Evolutionary conservation across 2,888 invertebrate species (phyloP).

Genomic region (Laothoe populi): DNA sequence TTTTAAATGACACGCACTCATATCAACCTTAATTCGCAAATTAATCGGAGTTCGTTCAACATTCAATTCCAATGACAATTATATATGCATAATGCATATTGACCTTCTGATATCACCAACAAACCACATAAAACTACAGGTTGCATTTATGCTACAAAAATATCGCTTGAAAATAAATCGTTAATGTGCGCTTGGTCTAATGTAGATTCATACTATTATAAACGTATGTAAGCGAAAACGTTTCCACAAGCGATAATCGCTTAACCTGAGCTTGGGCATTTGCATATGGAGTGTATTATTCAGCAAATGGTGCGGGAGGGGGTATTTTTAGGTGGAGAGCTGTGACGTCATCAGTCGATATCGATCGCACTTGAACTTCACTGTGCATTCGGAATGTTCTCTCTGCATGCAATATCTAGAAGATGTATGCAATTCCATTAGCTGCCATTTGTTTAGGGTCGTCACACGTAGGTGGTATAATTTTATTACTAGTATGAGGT

Average conservation of each 20-base stretch:
- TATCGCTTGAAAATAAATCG: background rate
- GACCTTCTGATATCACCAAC: too few species aligned
- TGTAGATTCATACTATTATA: background rate
- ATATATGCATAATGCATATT: too few species aligned
- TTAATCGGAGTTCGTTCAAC: too few species aligned
- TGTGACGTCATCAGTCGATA: constrained; percentile 7
- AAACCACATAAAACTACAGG: too few species aligned
- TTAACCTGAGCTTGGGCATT: constrained; percentile 1
- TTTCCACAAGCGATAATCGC: constrained; percentile 13
- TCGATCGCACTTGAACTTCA: constrained; percentile 19
- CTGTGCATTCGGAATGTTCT: constrained; percentile 5
- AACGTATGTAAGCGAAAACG: constrained; percentile 7
- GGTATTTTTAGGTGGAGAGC: constrained; percentile 3
- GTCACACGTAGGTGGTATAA: too few species aligned
- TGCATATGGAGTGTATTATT: constrained; percentile 15
- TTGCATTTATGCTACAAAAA: background rate
- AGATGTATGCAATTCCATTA: background rate
- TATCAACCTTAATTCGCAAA: too few species aligned
- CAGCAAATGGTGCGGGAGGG: background rate
- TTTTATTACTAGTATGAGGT: too few species aligned
- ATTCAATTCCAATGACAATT: too few species aligned
- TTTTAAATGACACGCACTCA: too few species aligned
- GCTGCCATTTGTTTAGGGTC: background rate
- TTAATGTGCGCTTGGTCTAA: background rate
- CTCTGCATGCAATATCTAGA: background rate